Base-by-base conservation (phyloP, 2,113 vertebrate genomes). In the Pluvialis apricaria region DNA sequence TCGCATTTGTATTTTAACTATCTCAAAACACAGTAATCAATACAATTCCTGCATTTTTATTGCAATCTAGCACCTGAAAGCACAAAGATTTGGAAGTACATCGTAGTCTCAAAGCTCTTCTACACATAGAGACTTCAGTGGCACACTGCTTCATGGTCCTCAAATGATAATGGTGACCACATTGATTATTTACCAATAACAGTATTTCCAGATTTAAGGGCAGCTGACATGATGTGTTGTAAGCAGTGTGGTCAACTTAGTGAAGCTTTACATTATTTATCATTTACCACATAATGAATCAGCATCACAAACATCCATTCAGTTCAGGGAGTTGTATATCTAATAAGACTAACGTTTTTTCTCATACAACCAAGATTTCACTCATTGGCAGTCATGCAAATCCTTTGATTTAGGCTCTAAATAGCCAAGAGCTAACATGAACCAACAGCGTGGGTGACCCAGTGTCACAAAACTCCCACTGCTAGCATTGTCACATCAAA, bases 401-500 rank as follows among this genome's bases (percentile, higher is more conserved):
- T 69, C 55, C 72, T 92, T 81, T 85, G n/a, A 38, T 75, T 89
- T 44, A 36, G 47, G 19, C 34, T 92, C 31, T 86, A 64, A 68
- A 79, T 34, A 84, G 61, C 64, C 72, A 84, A 78, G 38, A 84
- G 81, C 44, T 72, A 73, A 58, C 17, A 61, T 11, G 79, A 85
- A 57, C 70, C 66, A 88, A 80, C 25, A 82, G 66, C 82, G 68
- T 24, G 45, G 45, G 68, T 70, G 87, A 96, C 71, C 87, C 49
- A 77, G 26, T 80, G 85, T 44, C 82, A 91, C 44, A 76, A 45
- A 80, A 60, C 49, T 70, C 80, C 71, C 62, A 88, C 51, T 91
- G 73, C 69, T 51, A 83, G 55, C 77, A 78, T 15, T 87, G 64
- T 72, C 79, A 82, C 94, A 82, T 96, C 92, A 95, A 96, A 95